Percentiles rank a stretch among this genome's conserved stretches.
Evolutionary conservation across 92 coral and sea anemone species (phyloP).

Genomic region (Umimayanthus chanpuru): DNA sequence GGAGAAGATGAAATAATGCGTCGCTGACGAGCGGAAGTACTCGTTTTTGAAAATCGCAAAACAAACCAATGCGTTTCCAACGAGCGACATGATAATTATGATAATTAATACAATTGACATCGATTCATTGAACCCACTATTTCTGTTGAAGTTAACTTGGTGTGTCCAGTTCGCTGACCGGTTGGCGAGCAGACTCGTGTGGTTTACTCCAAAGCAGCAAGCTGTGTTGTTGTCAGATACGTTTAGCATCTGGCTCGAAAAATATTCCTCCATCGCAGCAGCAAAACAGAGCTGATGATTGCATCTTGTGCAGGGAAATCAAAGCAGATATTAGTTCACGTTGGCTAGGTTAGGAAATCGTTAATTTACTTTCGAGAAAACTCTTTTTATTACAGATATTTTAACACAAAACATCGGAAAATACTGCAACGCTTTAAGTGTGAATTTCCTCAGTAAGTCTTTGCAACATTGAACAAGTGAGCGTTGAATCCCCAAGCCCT

Average conservation of each 20-base stretch:
- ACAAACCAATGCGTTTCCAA: conserved; percentile 89
- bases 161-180: conserved; percentile 9
- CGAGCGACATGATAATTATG: conserved; percentile 61
- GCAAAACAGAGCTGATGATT: background rate
- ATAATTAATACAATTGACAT: conserved; percentile 44
- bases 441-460: no score
- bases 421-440: background rate
- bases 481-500: no score
- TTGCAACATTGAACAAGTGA: no score
- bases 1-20: conserved; percentile 82
- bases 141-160: background rate
- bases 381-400: background rate
- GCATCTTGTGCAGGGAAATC: conserved; percentile 7
- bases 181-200: background rate
- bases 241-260: background rate
- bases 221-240: background rate
- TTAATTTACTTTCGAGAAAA: background rate
- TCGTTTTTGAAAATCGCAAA: conserved; percentile 72
- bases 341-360: background rate
- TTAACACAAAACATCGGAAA: background rate
- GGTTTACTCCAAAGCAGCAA: background rate
- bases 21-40: conserved; percentile 76
- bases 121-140: background rate
- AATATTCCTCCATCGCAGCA: conserved; percentile 26
- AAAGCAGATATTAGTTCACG: background rate